Evolutionary conservation across 2,888 invertebrate genomes (phyloP), one percentile per base, ranked within the genome.

Genomic region (Frankliniella intonsa): DNA sequence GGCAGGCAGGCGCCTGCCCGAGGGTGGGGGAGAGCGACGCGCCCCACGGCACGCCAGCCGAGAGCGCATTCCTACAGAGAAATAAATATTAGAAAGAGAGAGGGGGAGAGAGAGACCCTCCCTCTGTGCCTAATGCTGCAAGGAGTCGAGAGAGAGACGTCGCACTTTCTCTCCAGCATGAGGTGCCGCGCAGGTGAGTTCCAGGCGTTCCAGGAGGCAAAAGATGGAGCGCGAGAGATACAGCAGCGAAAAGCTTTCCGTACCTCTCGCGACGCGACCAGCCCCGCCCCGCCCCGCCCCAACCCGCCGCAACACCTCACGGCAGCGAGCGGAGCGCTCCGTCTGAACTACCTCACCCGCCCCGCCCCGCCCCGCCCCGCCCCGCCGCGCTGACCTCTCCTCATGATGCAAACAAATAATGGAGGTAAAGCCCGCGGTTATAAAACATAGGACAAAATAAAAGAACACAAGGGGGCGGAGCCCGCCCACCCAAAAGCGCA

Each of bases 11-110:
- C n/a, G n/a, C n/a, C n/a, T n/a, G n/a, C n/a, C n/a, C n/a, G n/a
- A n/a, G 81, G 7, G 50, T 50, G 19, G 5, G 50, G 51, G 55
- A 80, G 65, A 82, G 76, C 38, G 51, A 69, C 82, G 80, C 25
- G 25, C 50, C 25, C n/a, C n/a, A n/a, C n/a, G 79, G 8, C 69
- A 62, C 55, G 80, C 69, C 17, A 27, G 1, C 38, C 22, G 79
- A 65, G 55, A 38, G 38, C 38, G 38, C 38, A 38, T 38, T 38
- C 38, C 38, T 38, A 38, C 38, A 69, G 69, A 69, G 65, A 80
- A 82, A 25, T 9, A 49, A 25, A 51, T 17, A 83, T 50, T 51
- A 25, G 55, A 50, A 5, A 22, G 79, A 62, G 82, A 49, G 69
- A 55, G 80, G 19, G 50, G 81, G 8, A 50, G n/a, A 81, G 49